These are phyloP conservation scores for Rhadina sibilatrix DNA, from an alignment of 2,113 vertebrate species.

Conservation along the genomic window DNA sequence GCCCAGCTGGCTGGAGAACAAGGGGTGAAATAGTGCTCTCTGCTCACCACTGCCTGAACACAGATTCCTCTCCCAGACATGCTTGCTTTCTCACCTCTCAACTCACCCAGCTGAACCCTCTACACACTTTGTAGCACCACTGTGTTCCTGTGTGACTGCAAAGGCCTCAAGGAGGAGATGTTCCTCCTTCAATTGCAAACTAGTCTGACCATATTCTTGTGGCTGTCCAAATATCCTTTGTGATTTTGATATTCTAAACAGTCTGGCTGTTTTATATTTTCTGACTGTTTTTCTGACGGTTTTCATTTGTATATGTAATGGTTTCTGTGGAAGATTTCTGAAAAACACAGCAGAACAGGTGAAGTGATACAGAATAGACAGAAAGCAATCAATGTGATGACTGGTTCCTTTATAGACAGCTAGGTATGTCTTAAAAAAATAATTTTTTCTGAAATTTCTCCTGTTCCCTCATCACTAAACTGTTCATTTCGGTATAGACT, in stretches of 20 bases:
- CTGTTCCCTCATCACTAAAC: not conserved
- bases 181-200: not conserved
- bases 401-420: not conserved
- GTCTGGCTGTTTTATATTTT: not conserved
- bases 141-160: not conserved
- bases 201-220: not conserved
- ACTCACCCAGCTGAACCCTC: fast-evolving
- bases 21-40: not conserved
- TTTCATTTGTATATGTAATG: not conserved
- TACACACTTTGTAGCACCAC: fast-evolving
- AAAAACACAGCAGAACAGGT: not conserved
- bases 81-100: not conserved
- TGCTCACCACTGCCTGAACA: not conserved
- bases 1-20: not conserved
- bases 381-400: not conserved
- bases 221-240: not conserved
- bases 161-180: not conserved
- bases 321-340: not conserved
- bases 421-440: not conserved
- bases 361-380: not conserved
- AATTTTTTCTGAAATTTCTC: not conserved
- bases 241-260: not conserved
- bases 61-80: not conserved
- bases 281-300: not conserved
- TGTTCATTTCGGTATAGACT: not conserved